Evolutionary conservation across 2,888 invertebrate species (phyloP).

Genomic region (Spatulosminthurus flaviceps): DNA sequence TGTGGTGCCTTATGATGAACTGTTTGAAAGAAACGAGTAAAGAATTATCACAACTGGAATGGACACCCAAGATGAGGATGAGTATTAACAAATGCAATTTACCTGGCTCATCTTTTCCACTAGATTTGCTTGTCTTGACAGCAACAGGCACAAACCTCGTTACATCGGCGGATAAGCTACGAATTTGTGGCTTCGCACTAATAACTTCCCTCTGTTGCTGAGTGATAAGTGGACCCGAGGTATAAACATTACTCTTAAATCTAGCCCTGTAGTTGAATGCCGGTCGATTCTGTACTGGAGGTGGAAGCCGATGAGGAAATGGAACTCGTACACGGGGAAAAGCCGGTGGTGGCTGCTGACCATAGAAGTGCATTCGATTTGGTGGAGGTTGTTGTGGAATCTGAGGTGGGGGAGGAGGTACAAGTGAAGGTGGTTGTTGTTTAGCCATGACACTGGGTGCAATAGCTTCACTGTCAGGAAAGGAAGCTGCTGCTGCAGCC

Average conservation of each 20-base stretch:
- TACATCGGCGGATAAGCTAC: slow-evolving; percentile 91
- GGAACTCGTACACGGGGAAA: slow-evolving; percentile 66
- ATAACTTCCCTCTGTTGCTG: slow-evolving; percentile 68
- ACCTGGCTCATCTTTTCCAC: not conserved
- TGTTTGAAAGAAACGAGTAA: no score
- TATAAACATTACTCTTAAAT: slow-evolving; percentile 32
- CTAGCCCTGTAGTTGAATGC: slow-evolving; percentile 32
- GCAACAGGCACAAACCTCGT: slow-evolving; percentile 95
- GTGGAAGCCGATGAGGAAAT: slow-evolving; percentile 67
- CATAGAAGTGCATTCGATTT: slow-evolving; percentile 43
- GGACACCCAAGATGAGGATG: no score
- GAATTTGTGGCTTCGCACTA: slow-evolving; percentile 95
- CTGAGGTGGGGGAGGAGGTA: slow-evolving; percentile 50
- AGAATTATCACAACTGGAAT: not conserved
- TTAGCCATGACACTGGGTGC: not conserved
- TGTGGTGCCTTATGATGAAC: slow-evolving; percentile 23
- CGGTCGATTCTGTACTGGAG: slow-evolving; percentile 58
- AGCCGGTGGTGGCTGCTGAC: slow-evolving; percentile 62
- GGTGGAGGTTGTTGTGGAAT: slow-evolving; percentile 52
- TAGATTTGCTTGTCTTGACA: slow-evolving; percentile 74
- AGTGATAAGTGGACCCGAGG: slow-evolving; percentile 40
- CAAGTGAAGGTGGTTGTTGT: not conserved
- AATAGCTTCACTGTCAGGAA: slow-evolving; percentile 61
- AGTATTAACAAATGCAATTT: no score
- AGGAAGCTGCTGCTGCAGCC: slow-evolving; percentile 56